Conservation (phyloP, 1,140 invertebrate genomes). For the Drosophila parvula region DNA sequence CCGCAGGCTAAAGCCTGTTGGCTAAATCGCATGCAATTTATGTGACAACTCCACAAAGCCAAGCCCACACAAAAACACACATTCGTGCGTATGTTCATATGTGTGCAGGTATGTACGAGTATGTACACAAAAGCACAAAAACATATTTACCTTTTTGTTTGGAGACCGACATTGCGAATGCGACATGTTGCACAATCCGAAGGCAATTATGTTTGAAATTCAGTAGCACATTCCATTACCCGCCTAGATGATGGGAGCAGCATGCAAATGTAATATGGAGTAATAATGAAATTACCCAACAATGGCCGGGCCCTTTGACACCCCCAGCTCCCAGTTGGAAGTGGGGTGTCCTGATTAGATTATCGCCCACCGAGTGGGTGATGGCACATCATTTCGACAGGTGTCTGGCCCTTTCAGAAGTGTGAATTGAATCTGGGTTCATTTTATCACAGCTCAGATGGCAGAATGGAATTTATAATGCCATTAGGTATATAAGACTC, state of each 20-base stretch:
- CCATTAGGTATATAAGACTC: neutral
- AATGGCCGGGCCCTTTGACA: conserved; percentile 36
- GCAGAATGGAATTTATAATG: conserved; percentile 1
- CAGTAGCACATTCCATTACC: conserved; percentile 23
- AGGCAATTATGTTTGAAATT: conserved; percentile 54
- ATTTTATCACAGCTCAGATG: conserved; percentile 16
- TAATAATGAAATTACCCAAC: conserved; percentile 57
- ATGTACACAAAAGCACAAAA: neutral
- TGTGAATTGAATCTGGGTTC: conserved; percentile 36
- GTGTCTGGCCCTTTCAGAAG: conserved; percentile 12
- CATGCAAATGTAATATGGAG: conserved; percentile 58
- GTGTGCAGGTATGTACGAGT: neutral
- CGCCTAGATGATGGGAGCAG: conserved; percentile 5
- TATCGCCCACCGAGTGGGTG: conserved; percentile 20
- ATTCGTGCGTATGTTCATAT: neutral
- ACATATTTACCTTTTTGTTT: conserved; percentile 18
- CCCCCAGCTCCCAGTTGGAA: conserved; percentile 2
- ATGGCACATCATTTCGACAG: conserved; percentile 14
- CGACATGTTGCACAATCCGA: conserved; percentile 45
- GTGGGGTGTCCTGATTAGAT: conserved; percentile 33
- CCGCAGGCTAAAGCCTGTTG: conserved; percentile 27
- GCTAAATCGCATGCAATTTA: conserved; percentile 46
- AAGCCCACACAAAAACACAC: neutral
- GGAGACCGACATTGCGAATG: conserved; percentile 34
- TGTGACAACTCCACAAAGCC: conserved; percentile 44